Base-by-base conservation (phyloP, 1,140 invertebrate genomes). In the Heliconius hermathena region DNA sequence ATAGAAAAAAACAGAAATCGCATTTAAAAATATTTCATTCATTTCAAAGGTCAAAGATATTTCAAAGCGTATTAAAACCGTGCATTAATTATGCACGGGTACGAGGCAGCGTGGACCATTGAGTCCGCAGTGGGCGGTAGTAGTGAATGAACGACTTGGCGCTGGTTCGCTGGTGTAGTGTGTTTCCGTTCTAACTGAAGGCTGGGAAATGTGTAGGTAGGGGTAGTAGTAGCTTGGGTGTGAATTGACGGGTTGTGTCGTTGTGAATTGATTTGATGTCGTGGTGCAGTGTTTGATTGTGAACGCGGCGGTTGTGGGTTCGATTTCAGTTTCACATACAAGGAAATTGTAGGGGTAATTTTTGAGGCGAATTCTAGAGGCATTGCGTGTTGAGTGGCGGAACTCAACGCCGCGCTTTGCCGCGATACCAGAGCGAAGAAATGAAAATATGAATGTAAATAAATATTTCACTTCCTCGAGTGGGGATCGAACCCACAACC, bases 21-120 rank as follows among this genome's bases (percentile, higher is more conserved):
- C 9, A 22, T 22, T 22, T n/a, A 16, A 66, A 66, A 29, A 66
- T 66, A 16, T 26, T 66, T 26, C 60, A 66, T 66, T 66, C 60
- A 66, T 66, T 66, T 26, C 22, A 66, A 66, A 66, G 60, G 60
- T 66, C 60, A 66, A 66, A 66, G 60, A 66, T 66, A 66, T 66
- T 66, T 66, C n/a, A 22, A 26, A 9, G 60, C 60, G 60, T 66
- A 66, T 66, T 66, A 26, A 66, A 66, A 66, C 3, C 60, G 22
- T 29, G 22, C 26, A 66, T 66, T 66, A 66, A 66, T 66, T 66
- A 66, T 66, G 60, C 22, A 29, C 22, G 22, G 60, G 60, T 66
- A 29, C 54, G 54, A 1, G 20, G 18, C 54, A 16, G 22, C 60
- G 60, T 66, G 22, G 22, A 66, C 22, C 60, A 66, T 66, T 66